Base-by-base conservation (phyloP, 2,888 invertebrate genomes). In the Drosophila acutilabella region DNA sequence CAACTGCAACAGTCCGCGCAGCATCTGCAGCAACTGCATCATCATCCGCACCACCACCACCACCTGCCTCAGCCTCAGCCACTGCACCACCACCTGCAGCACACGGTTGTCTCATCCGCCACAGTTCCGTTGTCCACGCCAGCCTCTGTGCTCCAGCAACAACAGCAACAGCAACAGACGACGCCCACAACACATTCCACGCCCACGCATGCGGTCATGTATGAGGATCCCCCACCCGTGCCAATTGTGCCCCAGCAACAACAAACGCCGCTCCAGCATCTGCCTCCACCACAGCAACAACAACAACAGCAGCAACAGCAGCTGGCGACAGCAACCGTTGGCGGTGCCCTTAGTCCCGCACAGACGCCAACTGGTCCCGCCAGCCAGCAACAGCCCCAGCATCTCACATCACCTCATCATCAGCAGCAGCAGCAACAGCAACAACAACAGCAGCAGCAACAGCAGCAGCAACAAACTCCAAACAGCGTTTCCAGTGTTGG, bases 171-270 rank as follows among this genome's bases (percentile, higher is more conserved):
- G 20, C 82, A 86, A 38, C 82, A 93, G 93, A 93, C 93, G 92
- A 90, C 91, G 69, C 92, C 91, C 54, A 91, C 93, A 92, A 93
- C 93, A 91, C 93, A 92, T 93, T 93, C 92, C 92, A 93, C 93
- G 90, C 92, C 94, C 91, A 92, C 92, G 89, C 91, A 91, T 87
- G 92, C 94, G 92, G 94, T 94, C 93, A 93, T 94, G 94, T 94
- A 94, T 92, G 93, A 93, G 91, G 92, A 93, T 90, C 93, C 93
- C 78, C 91, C 92, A 79, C 86, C 91, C 71, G 90, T 91, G 82
- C 88, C 90, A 78, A 89, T 91, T 82, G 90, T 90, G 61, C 85
- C 90, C 80, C 91, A 91, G 18, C 74, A 75, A 13, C 61, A 61
- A 26, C 75, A 78, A 45, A 54, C 64, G 52, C 76, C 84, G 38